Conservation (phyloP, 1,140 invertebrate species). For the Popillia japonica region DNA sequence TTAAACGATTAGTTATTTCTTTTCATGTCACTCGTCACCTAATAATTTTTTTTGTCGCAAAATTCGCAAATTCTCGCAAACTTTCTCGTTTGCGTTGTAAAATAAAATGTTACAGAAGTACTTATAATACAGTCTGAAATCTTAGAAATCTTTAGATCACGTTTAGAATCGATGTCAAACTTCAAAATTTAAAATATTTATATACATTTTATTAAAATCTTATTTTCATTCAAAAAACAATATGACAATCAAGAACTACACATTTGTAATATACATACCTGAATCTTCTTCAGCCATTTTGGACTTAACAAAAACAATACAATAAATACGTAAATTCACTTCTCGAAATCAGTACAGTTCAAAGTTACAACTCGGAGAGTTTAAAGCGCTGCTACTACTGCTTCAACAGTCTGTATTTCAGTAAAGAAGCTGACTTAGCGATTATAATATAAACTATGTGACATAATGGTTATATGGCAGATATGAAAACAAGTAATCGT, state of each 20-base stretch:
- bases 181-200: not conserved
- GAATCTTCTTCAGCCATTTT: no score
- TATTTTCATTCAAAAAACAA: no score
- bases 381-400: not conserved
- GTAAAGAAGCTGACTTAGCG: not conserved
- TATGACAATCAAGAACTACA: no score
- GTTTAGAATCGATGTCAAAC: not conserved
- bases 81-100: not conserved
- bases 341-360: not conserved
- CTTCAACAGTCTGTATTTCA: not conserved
- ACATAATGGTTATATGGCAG: not conserved
- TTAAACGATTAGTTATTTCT: not conserved
- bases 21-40: not conserved
- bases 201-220: no score
- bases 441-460: not conserved
- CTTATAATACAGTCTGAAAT: not conserved
- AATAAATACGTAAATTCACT: no score
- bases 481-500: not conserved
- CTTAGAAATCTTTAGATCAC: slow-evolving; percentile 1
- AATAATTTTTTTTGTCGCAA: not conserved
- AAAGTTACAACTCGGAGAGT: not conserved
- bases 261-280: no score
- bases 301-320: no score
- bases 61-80: no score
- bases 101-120: not conserved